Conservation (phyloP, 2,797 vertebrate species). For the Eulemur albifrons region DNA sequence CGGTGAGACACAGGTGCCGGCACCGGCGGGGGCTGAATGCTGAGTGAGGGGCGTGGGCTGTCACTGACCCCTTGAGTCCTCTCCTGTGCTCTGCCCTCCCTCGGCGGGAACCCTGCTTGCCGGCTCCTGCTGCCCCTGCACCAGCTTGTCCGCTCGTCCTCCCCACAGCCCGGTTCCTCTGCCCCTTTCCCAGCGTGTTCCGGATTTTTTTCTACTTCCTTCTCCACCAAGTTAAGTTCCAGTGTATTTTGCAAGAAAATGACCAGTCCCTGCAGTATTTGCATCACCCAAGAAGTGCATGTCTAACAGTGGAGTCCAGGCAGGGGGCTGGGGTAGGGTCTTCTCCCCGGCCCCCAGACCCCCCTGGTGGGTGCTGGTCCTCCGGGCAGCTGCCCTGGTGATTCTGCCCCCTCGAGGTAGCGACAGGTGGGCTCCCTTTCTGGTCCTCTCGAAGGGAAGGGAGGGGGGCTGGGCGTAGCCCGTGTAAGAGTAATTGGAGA, state of each 20-base stretch:
- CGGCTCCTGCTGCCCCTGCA: accelerated
- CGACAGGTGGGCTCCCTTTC: background rate
- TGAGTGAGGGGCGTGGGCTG: accelerated
- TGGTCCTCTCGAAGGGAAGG: background rate
- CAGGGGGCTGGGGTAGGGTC: too few species aligned
- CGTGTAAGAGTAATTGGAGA: background rate
- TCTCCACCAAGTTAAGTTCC: background rate
- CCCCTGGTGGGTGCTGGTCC: background rate
- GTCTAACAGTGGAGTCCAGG: background rate
- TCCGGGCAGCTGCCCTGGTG: background rate
- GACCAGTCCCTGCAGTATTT: background rate
- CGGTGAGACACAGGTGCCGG: background rate
- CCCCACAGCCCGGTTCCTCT: too few species aligned
- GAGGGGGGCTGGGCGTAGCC: background rate
- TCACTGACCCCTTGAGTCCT: accelerated
- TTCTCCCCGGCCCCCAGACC: background rate
- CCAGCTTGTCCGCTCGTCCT: too few species aligned
- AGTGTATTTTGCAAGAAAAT: background rate
- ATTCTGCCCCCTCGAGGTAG: too few species aligned
- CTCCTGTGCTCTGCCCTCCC: background rate
- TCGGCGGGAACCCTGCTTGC: too few species aligned
- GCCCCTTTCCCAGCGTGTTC: background rate
- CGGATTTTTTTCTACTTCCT: background rate
- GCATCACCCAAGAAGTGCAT: background rate
- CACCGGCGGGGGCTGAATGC: background rate